Evolutionary conservation across 2,797 vertebrate species (phyloP), one percentile per base, ranked within the genome.

Genomic region (Caiman crocodilus): DNA sequence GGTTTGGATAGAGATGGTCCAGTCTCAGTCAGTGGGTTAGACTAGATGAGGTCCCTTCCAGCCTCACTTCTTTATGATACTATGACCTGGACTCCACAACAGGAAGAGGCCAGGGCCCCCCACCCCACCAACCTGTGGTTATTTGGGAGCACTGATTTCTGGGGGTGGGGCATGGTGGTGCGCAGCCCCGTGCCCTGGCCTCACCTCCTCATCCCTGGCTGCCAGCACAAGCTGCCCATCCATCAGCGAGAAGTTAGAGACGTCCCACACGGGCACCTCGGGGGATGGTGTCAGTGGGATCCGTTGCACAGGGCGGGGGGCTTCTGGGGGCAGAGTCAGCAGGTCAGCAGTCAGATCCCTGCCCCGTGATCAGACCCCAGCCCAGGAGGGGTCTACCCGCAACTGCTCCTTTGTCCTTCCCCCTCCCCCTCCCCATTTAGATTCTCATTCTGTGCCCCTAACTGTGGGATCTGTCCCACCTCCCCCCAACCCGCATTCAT

Each of bases 241-340:
- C 20, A 98, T 97, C 59, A 99, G 97, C 2, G 97, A 82, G 86
- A 99, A 99, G 94, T 96, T 98, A 94, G 96, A 98, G 6, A 99
- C 98, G 89, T 99, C 99, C 99, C 99, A 99, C 56, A 99, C 90
- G 0, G 98, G 98, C 55, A 98, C 97, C 1, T 99, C 98, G 4
- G 98, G 98, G 20, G 95, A 92, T 0, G 98, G 98, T 4, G 89
- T 96, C 97, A 98, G 97, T 0, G 96, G 97, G 4, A 97, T 95
- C 4, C 95, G 95, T 8, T 82, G 30, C 0, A 7, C 7, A 11
- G 57, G 23, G 0, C 59, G 56, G 69, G 83, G 18, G 9, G 18
- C 25, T 10, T 79, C 88, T 69, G 74, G 23, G 58, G 0, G 50
- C 60, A 60, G 11, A 74, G 20, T 6, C 58, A 65, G n/a, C 30